Evolutionary conservation across 2,888 invertebrate species (phyloP).

Genomic region (Onthophagus sagittarius): DNA sequence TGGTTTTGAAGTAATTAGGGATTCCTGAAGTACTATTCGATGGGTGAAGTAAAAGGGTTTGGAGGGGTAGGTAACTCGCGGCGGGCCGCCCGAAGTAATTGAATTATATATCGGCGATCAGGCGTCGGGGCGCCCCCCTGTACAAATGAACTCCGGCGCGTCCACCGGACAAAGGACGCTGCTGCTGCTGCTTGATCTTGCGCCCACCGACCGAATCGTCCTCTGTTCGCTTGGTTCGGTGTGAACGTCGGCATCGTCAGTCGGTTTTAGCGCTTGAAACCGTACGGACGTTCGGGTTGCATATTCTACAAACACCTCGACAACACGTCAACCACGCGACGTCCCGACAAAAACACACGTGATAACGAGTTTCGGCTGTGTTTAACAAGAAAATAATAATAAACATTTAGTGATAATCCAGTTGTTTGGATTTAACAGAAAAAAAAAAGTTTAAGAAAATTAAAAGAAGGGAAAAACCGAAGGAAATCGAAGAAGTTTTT

Average conservation of each 20-base stretch:
- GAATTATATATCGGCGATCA: slow-evolving; percentile 16
- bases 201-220: slow-evolving; percentile 12
- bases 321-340: neutral
- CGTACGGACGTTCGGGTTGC: neutral
- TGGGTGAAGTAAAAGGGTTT: no score
- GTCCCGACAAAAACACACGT: neutral
- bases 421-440: neutral
- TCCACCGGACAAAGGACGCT: slow-evolving; percentile 14
- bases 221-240: neutral
- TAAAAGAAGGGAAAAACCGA: neutral
- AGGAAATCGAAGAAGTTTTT: neutral
- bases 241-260: neutral
- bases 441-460: neutral
- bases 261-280: neutral
- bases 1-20: no score
- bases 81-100: slow-evolving; percentile 38
- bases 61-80: slow-evolving; percentile 5
- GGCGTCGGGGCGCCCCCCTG: slow-evolving; percentile 31
- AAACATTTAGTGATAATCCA: neutral
- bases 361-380: neutral
- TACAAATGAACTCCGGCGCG: slow-evolving; percentile 21
- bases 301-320: neutral
- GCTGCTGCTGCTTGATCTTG: slow-evolving; percentile 10
- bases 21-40: no score
- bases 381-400: neutral